Percentiles rank a stretch among this genome's conserved stretches.
These are phyloP conservation scores for Strigamia crassipes DNA, from an alignment of 2,888 invertebrate genomes.

Conservation along the genomic window DNA sequence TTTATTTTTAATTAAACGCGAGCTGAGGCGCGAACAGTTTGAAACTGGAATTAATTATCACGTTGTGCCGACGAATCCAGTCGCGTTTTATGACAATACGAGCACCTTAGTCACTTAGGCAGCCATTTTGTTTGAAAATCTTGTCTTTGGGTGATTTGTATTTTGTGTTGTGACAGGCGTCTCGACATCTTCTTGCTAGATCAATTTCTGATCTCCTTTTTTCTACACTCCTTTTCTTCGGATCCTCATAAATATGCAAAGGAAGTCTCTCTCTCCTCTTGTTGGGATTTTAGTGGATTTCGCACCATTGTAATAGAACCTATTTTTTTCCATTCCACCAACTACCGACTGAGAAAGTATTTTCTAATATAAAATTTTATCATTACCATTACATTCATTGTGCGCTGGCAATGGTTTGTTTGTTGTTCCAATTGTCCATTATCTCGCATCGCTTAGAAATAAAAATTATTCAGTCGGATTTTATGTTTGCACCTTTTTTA, in stretches of 20 bases:
- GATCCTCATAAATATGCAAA: slow-evolving; percentile 27
- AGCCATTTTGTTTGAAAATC: slow-evolving; percentile 5
- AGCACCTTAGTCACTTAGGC: not conserved
- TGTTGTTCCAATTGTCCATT: not conserved
- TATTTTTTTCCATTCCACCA: not conserved
- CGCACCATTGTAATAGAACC: slow-evolving; percentile 13
- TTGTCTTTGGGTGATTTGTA: slow-evolving; percentile 32
- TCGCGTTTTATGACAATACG: not conserved
- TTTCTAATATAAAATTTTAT: slow-evolving; percentile 3
- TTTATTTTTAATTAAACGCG: not conserved
- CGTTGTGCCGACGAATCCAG: not conserved
- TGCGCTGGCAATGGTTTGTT: not conserved
- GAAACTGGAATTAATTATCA: not conserved
- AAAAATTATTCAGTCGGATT: not conserved
- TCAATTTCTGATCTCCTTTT: slow-evolving; percentile 28
- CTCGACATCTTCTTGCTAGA: slow-evolving; percentile 28
- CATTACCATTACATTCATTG: not conserved
- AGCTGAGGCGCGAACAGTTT: not conserved
- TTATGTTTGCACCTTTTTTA: not conserved
- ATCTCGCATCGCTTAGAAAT: not conserved
- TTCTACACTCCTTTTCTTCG: not conserved
- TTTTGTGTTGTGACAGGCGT: slow-evolving; percentile 28
- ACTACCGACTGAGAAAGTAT: slow-evolving; percentile 2
- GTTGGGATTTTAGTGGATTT: slow-evolving; percentile 34
- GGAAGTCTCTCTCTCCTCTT: slow-evolving; percentile 19